These are phyloP conservation scores for Xylocampa areola DNA, from an alignment of 2,888 invertebrate genomes.

Conservation along the genomic window DNA sequence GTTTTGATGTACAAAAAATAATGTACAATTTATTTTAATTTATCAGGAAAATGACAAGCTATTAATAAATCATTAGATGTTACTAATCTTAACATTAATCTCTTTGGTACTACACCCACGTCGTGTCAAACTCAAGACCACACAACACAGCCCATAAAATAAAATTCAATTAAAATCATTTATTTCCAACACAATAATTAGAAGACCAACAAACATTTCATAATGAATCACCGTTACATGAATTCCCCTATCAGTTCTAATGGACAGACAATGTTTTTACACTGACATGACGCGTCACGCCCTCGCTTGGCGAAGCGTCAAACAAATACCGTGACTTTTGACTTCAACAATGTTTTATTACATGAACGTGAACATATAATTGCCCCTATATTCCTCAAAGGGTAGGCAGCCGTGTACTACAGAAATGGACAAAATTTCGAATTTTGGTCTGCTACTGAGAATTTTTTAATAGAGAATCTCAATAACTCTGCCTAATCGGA, in stretches of 20 bases:
- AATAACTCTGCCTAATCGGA: no score
- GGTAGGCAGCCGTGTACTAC: no score
- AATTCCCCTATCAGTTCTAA: constrained; percentile 38
- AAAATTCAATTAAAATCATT: constrained; percentile 40
- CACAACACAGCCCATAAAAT: constrained; percentile 11
- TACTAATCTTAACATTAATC: no score
- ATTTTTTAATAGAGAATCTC: no score
- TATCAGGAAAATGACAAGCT: no score
- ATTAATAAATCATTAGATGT: no score
- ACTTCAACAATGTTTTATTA: constrained; percentile 34
- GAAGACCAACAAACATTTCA: constrained; percentile 38
- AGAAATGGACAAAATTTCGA: no score
- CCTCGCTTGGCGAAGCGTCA: constrained; percentile 41
- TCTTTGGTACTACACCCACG: neutral
- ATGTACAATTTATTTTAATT: no score
- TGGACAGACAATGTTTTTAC: constrained; percentile 44
- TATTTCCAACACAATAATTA: constrained; percentile 31
- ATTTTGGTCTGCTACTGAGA: no score
- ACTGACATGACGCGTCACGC: constrained; percentile 43
- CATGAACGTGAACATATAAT: no score
- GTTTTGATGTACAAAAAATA: no score
- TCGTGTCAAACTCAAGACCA: constrained; percentile 7
- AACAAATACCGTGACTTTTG: constrained; percentile 46
- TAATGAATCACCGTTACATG: constrained; percentile 42
- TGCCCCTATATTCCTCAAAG: no score